A percentile compares a stretch with the other conserved stretches of the same genome.
Conservation (phyloP, 2,113 vertebrate genomes). For the Mus spicilegus region DNA sequence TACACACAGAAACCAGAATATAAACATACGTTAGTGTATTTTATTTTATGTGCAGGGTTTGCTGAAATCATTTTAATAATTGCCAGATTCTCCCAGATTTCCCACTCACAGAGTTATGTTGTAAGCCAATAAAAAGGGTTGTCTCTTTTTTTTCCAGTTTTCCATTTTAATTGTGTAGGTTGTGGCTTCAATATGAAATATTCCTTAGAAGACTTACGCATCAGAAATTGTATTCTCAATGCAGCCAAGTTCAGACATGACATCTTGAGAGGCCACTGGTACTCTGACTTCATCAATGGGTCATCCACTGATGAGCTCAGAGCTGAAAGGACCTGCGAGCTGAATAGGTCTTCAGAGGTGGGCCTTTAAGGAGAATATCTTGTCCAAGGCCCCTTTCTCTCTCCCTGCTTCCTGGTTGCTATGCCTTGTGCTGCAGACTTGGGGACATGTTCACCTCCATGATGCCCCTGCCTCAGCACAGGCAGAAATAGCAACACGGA, state of each 20-base stretch:
- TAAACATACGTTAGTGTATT: background rate
- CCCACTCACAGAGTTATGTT: background rate
- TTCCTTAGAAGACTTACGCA: background rate
- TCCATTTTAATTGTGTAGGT: background rate
- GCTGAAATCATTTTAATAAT: slow-evolving; percentile 9
- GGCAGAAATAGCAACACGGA: background rate
- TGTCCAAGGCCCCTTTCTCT: background rate
- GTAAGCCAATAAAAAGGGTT: background rate
- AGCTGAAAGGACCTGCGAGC: background rate
- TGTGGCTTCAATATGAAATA: background rate
- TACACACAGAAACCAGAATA: background rate
- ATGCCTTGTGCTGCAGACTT: no score
- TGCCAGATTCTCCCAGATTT: background rate
- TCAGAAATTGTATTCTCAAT: background rate
- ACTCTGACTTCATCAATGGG: background rate
- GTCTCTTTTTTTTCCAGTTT: background rate
- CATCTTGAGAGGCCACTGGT: background rate
- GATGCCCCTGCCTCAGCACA: background rate
- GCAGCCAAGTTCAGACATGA: background rate
- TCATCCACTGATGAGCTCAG: background rate
- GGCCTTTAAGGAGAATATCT: background rate
- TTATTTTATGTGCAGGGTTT: background rate
- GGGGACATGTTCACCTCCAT: accelerated
- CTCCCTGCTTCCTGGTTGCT: background rate
- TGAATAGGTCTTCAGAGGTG: no score